Percentiles rank a stretch among this genome's conserved stretches.
phyloP scores from a whole-genome alignment of 1,140 invertebrate species.

The Drosophila ogumai region DNA sequence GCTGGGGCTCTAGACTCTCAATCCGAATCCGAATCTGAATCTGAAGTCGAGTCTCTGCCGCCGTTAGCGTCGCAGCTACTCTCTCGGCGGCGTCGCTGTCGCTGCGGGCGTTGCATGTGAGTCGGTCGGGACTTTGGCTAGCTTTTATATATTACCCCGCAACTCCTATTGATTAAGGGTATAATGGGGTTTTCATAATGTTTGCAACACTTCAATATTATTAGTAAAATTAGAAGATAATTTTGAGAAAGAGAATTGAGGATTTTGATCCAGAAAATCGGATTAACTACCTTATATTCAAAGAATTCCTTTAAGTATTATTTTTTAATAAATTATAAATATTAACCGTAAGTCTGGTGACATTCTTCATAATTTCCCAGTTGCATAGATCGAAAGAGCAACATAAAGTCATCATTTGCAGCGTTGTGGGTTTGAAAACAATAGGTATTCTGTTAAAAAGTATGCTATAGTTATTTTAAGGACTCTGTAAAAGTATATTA shows the following conservation, averaged over 20 bases:
- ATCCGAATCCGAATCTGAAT: slow-evolving; percentile 40
- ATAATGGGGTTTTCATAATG: background rate
- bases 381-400: no score
- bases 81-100: slow-evolving; percentile 40
- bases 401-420: background rate
- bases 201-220: background rate
- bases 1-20: slow-evolving; percentile 43
- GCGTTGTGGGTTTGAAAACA: background rate
- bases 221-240: background rate
- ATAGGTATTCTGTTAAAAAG: background rate
- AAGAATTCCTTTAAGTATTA: background rate
- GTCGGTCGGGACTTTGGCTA: slow-evolving; percentile 42
- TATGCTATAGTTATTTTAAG: background rate
- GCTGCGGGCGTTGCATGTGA: slow-evolving; percentile 59
- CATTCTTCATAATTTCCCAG: no score
- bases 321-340: background rate
- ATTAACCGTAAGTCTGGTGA: background rate
- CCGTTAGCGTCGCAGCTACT: slow-evolving; percentile 33
- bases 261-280: background rate
- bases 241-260: background rate
- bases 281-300: background rate
- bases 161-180: slow-evolving; percentile 16
- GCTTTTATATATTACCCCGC: slow-evolving; percentile 54
- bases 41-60: slow-evolving; percentile 36
- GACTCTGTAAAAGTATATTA: background rate